Conservation (phyloP, 2,797 vertebrate genomes). For the Falco columbarius region DNA sequence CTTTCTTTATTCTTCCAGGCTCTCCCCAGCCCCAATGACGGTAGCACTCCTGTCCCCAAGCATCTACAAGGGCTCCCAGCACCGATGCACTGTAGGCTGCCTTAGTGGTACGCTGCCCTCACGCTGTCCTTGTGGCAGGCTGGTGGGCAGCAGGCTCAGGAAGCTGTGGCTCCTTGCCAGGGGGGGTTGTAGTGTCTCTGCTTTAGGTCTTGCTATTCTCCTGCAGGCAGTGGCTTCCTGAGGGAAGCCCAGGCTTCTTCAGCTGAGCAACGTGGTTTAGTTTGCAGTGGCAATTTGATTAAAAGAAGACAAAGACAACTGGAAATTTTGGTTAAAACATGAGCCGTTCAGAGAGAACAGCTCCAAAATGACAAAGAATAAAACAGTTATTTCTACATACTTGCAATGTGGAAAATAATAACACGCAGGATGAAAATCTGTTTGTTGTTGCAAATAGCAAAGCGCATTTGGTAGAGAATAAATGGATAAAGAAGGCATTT, state of each 20-base stretch:
- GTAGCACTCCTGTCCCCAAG: neutral
- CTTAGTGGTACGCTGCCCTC: neutral
- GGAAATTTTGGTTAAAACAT: neutral
- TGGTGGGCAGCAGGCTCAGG: accelerated
- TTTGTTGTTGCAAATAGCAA: neutral
- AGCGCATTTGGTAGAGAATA: neutral
- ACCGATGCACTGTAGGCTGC: neutral
- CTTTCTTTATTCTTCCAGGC: neutral
- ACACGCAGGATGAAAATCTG: neutral
- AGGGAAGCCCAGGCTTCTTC: neutral
- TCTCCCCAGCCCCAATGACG: accelerated
- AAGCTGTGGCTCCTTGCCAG: neutral
- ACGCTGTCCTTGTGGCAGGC: neutral
- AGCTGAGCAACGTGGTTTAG: neutral
- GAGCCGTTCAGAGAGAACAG: neutral
- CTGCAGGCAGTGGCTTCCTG: neutral
- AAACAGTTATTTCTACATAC: neutral
- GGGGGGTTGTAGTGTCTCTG: neutral
- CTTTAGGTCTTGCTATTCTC: neutral
- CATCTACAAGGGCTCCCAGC: neutral
- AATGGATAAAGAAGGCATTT: neutral
- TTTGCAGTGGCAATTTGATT: neutral
- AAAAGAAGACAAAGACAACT: neutral
- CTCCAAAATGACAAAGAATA: neutral
- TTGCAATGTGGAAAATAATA: neutral